A percentile compares a stretch with the other conserved stretches of the same genome.
Evolutionary conservation across 2,888 invertebrate species (phyloP).

Genomic region (Laspeyria flexula): DNA sequence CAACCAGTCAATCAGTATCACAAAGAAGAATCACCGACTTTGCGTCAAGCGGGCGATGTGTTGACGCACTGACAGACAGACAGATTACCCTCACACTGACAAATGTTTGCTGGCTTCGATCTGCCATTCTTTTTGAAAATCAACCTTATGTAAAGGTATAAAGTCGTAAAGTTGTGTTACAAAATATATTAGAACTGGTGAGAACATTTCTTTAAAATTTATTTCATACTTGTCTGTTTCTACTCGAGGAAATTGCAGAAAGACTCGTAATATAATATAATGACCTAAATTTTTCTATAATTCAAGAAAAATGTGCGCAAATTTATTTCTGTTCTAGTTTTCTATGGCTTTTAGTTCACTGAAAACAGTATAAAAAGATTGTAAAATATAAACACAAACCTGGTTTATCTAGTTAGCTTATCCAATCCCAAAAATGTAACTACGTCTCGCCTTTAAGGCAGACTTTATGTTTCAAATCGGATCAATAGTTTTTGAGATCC

Average conservation of each 20-base stretch:
- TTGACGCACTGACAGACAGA: slow-evolving; percentile 74
- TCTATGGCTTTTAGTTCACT: too few relatives aligned
- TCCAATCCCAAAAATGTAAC: too few relatives aligned
- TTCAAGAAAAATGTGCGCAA: slow-evolving; percentile 22
- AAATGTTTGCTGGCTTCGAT: slow-evolving; percentile 61
- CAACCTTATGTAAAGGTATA: slow-evolving; percentile 38
- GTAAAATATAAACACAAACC: too few relatives aligned
- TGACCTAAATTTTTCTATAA: slow-evolving; percentile 30
- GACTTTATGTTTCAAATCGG: too few relatives aligned
- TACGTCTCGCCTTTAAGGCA: too few relatives aligned
- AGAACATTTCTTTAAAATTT: slow-evolving; percentile 25
- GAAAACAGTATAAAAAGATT: too few relatives aligned
- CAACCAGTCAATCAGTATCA: slow-evolving; percentile 75
- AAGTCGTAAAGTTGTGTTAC: slow-evolving; percentile 35
- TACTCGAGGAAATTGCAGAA: slow-evolving; percentile 28
- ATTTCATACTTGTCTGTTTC: slow-evolving; percentile 36
- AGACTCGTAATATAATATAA: slow-evolving; percentile 19
- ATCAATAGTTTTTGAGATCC: too few relatives aligned
- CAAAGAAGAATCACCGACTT: slow-evolving; percentile 72
- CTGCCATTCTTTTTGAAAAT: slow-evolving; percentile 37
- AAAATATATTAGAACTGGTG: slow-evolving; percentile 25
- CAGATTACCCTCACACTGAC: slow-evolving; percentile 71
- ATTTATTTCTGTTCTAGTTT: slow-evolving; percentile 21
- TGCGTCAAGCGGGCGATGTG: slow-evolving; percentile 62
- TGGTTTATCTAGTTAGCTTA: too few relatives aligned